Evolutionary conservation across 2,797 vertebrate species (phyloP), one percentile per base, ranked within the genome.

Genomic region (Molothrus aeneus): DNA sequence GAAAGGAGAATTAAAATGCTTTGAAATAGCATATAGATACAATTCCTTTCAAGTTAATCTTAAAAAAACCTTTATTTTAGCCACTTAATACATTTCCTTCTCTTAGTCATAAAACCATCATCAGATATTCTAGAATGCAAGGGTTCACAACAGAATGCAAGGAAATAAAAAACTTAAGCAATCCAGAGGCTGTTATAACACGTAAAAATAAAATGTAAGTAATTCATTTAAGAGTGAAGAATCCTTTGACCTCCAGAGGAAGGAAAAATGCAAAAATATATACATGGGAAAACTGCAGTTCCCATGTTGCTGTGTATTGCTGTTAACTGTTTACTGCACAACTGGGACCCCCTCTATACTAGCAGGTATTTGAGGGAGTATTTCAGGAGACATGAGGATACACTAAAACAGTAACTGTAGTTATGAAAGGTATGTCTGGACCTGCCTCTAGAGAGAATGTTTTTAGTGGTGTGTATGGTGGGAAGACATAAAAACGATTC

Each of bases 161-260:
- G 26, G 24, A 75, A 91, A 60, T 20, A 60, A 82, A 70, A 32
- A 45, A 32, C 38, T 24, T 53, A 45, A 70, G 20, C 45, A 45
- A 28, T 19, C 25, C 57, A 79, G 18, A 51, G 48, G 31, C 40
- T 54, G 11, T 34, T 9, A 31, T 15, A 75, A 45, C 8, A 34
- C 0, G 0, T 10, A 38, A 51, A 88, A 70, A 43, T 40, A 78
- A 68, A 75, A 71, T 0, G 0, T 25, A 45, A 72, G 21, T 54
- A 53, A 84, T 61, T 86, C 69, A 16, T 74, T 71, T 51, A 63
- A 74, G 21, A 82, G 24, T 32, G 20, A 38, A 19, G 45, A 85
- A 82, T 36, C 15, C 15, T 83, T 65, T 64, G 31, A 68, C 38
- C 28, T 45, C 31, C 29, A 70, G 15, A 75, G 18, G 43, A 88